Percentiles rank a stretch among this genome's conserved stretches.
phyloP scores from a whole-genome alignment of 2,888 invertebrate species.

The Ormyrus labotus region DNA sequence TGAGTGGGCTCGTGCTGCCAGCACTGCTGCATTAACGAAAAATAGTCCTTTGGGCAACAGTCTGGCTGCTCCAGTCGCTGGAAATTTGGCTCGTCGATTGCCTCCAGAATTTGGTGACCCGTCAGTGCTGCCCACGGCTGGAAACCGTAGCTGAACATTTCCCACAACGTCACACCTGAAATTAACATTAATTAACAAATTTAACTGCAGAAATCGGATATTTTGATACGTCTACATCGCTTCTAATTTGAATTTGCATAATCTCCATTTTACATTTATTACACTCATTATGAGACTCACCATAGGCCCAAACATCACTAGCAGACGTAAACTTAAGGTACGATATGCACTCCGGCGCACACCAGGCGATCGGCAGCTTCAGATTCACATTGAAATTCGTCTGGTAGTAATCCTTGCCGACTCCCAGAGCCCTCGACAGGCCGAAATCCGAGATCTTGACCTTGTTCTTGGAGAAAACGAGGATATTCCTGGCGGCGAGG shows the following conservation, averaged over 20 bases:
- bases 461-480: slow-evolving; percentile 96
- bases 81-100: slow-evolving; percentile 94
- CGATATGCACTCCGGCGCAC: slow-evolving; percentile 98
- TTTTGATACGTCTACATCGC: too few species aligned
- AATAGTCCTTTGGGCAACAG: slow-evolving; percentile 95
- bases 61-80: slow-evolving; percentile 94
- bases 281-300: slow-evolving; percentile 13
- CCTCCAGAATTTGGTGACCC: slow-evolving; percentile 95
- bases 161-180: slow-evolving; percentile 94
- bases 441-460: slow-evolving; percentile 99
- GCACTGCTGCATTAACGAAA: slow-evolving; percentile 93
- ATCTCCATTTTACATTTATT: too few species aligned
- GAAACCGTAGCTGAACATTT: slow-evolving; percentile 99
- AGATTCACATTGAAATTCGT: slow-evolving; percentile 98
- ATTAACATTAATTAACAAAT: too few species aligned
- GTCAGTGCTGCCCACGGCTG: slow-evolving; percentile 98
- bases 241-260: too few species aligned
- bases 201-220: too few species aligned
- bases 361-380: slow-evolving; percentile 99
- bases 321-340: slow-evolving; percentile 96
- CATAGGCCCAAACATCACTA: slow-evolving; percentile 99
- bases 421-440: slow-evolving; percentile 94
- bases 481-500: slow-evolving; percentile 96
- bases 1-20: slow-evolving; percentile 95
- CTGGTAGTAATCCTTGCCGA: slow-evolving; percentile 99